These are phyloP conservation scores for Drosophila crucigera DNA, from an alignment of 2,888 invertebrate genomes.

Conservation along the genomic window DNA sequence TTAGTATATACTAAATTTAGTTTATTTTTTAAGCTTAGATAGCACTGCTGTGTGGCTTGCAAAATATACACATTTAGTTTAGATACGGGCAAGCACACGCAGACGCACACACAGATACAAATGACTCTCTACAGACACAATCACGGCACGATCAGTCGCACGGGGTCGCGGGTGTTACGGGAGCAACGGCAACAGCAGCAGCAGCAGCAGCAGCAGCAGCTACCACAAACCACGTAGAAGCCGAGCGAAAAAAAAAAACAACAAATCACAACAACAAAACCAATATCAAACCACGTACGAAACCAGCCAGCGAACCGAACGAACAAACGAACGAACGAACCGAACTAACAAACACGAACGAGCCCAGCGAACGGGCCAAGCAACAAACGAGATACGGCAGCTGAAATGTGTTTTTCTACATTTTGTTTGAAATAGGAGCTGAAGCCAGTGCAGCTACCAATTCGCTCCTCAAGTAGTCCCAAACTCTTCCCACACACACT, in stretches of 20 bases:
- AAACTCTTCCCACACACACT: constrained; percentile 85
- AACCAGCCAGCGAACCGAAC: constrained; percentile 24
- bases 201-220: constrained; percentile 50
- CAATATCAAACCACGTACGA: constrained; percentile 39
- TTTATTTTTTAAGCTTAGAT: constrained; percentile 1
- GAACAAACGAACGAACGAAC: constrained; percentile 3
- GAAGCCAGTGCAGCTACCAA: constrained; percentile 86
- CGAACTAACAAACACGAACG: constrained; percentile 30
- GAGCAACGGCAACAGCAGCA: constrained; percentile 72
- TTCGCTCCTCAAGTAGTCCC: constrained; percentile 86
- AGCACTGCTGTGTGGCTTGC: constrained; percentile 21
- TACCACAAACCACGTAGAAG: constrained; percentile 78
- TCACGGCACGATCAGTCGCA: constrained; percentile 71
- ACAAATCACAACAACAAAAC: constrained; percentile 11
- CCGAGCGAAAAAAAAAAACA: constrained; percentile 57
- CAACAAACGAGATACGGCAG: constrained; percentile 78
- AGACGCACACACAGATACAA: constrained; percentile 19
- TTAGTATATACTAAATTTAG: background rate
- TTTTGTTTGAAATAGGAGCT: constrained; percentile 85
- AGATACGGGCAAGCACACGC: constrained; percentile 32
- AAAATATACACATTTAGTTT: constrained; percentile 27
- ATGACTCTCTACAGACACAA: constrained; percentile 44
- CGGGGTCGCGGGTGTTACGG: constrained; percentile 72
- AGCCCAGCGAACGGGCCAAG: constrained; percentile 43
- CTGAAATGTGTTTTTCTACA: constrained; percentile 85